Base-by-base conservation (phyloP, 2,888 invertebrate genomes). In the Bugula neritina region DNA sequence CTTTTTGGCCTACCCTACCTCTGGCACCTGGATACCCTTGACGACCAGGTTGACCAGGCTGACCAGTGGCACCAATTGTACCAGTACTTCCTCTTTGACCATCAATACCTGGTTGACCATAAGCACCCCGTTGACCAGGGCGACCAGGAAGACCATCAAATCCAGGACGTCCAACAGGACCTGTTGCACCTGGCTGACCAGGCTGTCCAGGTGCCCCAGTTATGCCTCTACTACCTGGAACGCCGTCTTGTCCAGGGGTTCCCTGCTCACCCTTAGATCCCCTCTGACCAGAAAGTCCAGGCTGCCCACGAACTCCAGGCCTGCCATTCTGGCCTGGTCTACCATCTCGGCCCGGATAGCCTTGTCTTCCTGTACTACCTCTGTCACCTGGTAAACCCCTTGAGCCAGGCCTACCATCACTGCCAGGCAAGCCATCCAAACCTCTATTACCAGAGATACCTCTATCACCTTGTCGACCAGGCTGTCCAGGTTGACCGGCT, bases 21-120 rank as follows among this genome's bases (percentile, higher is more conserved):
- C 25, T 43, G 23, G 2, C 23, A 17, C 72, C 73, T 2, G 31
- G 29, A 25, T 27, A 21, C 57, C 73, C 73, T 43, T 23, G 54
- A 13, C 1, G n/a, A 17, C 72, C 72, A 54, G 58, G 23, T 1
- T 17, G 21, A 21, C 72, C 72, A 29, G 69, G 2, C 27, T 5
- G 2, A 3, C 70, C 70, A 10, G 70, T n/a, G 10, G 27, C 31
- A 10, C 70, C 70, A 25, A 17, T 29, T 27, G 52, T 17, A 13
- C 72, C 72, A 21, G 63, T 35, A 29, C 29, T 35, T 35, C 73
- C 73, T 34, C 54, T 54, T 57, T 54, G 52, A 23, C 72, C 72
- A 58, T 69, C 43, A 3, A 54, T 29, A 25, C 73, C 73, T 23
- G 69, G 69, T 17, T 35, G 34, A 34, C 73, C 73, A 72, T 52